Conservation (phyloP, 2,888 invertebrate genomes). For the Ophion slaviceki region DNA sequence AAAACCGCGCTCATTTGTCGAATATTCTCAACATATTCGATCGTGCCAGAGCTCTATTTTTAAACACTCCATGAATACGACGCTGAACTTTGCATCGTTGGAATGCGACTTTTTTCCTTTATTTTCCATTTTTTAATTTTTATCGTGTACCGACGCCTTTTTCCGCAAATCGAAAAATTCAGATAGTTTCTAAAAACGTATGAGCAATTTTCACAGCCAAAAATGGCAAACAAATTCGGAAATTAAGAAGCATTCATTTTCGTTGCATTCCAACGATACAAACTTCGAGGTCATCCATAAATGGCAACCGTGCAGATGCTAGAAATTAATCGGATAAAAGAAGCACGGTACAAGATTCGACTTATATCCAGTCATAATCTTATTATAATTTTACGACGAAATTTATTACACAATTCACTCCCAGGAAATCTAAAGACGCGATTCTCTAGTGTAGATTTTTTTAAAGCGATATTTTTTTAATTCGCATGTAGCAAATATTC, state of each 20-base stretch:
- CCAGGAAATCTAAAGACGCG: neutral
- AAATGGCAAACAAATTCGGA: no score
- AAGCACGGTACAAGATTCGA: neutral
- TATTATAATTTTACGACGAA: neutral
- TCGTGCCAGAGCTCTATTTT: neutral
- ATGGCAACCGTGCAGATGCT: neutral
- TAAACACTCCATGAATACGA: neutral
- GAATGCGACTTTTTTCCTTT: no score
- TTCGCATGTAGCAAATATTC: neutral
- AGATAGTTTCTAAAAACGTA: no score
- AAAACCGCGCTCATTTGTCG: neutral
- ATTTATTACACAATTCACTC: neutral
- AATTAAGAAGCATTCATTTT: no score
- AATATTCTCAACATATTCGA: neutral
- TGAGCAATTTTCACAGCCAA: no score
- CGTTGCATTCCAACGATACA: no score
- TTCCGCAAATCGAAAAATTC: no score
- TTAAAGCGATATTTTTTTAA: neutral
- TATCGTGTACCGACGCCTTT: no score
- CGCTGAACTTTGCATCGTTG: no score
- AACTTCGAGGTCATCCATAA: neutral
- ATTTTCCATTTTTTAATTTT: no score
- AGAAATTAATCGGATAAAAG: neutral
- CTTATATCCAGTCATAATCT: neutral
- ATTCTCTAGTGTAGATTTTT: neutral